Evolutionary conservation across 2,797 vertebrate genomes (phyloP), one percentile per base, ranked within the genome.

Genomic region (Rhinophrynus dorsalis): DNA sequence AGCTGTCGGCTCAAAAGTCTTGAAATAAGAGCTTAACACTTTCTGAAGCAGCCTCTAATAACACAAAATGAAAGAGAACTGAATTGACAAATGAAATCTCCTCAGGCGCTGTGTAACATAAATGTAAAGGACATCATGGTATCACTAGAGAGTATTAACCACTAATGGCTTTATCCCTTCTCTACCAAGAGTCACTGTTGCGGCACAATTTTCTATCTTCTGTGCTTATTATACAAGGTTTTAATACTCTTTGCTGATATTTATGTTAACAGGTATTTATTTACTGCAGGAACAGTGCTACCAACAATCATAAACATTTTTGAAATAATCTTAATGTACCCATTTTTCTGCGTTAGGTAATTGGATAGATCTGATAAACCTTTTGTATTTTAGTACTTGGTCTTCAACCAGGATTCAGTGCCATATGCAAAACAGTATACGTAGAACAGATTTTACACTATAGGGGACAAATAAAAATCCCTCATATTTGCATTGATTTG

Each of bases 1-100:
- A 73, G 70, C 70, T 73, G 70, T 67, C 64, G 63, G 38, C 3
- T 12, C 40, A 68, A 65, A 54, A 67, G 62, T 68, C 2, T 65
- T 29, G 48, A 74, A 79, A 76, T 5, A 56, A 74, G 74, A 40
- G 15, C 23, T 6, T 59, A 30, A 65, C 58, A 2, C 77, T 68
- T 58, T 69, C 60, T 68, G 61, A 69, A 65, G 67, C 62, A 73
- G 73, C 55, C 66, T 73, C 70, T 67, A 66, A 67, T 73, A 73
- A 73, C 56, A 67, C 58, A 60, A 54, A 73, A 73, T 66, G 70
- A 66, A 73, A 67, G 62, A 59, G 54, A 67, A 73, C 70, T 73
- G 70, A 73, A 73, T 59, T 73, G 70, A 65, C 58, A 37, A 70
- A 69, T 75, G 38, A 75, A 60, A 75, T 0, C 0, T 1, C 8